Base-by-base conservation (phyloP, 2,113 vertebrate genomes). In the Chitala chitala region DNA sequence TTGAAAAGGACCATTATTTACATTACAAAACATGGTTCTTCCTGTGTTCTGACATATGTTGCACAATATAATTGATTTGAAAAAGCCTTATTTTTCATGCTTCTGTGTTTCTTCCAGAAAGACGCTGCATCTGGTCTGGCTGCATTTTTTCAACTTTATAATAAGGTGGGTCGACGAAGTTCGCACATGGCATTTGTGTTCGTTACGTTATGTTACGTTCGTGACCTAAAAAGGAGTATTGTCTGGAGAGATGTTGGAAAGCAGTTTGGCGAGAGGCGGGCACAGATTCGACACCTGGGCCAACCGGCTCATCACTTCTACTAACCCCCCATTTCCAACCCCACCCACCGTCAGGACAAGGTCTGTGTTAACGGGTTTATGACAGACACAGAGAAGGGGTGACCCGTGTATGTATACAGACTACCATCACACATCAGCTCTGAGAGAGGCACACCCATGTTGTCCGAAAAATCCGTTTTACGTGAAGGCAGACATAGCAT, bases 341-440 rank as follows among this genome's bases (percentile, higher is more conserved):
- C n/a, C n/a, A n/a, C n/a, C n/a, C n/a, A n/a, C n/a, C n/a, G n/a
- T n/a, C n/a, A n/a, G n/a, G n/a, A n/a, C n/a, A n/a, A n/a, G n/a
- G n/a, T n/a, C n/a, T n/a, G n/a, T n/a, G n/a, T 58, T 79, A 80
- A 81, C 78, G 77, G 54, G 15, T n/a, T 54, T 66, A 50, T 76
- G 79, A 79, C 76, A 65, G n/a, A n/a, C n/a, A n/a, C n/a, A n/a
- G n/a, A 79, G 76, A 63, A 74, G 66, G 29, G 5, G n/a, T 9
- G 17, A 13, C 36, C 5, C 22, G 22, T 15, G 15, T 15, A 51
- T 7, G 20, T 9, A 20, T 48, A 50, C 66, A 51, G 56, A 17
- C 29, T 26, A 59, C 5, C 24, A 6, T 13, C 17, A n/a, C 1
- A 2, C 4, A 22, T 55, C 53, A 22, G 48, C 48, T 51, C 48